Evolutionary conservation across 1,140 invertebrate species (phyloP), one percentile per base, ranked within the genome.

Genomic region (Micrasema minimum): DNA sequence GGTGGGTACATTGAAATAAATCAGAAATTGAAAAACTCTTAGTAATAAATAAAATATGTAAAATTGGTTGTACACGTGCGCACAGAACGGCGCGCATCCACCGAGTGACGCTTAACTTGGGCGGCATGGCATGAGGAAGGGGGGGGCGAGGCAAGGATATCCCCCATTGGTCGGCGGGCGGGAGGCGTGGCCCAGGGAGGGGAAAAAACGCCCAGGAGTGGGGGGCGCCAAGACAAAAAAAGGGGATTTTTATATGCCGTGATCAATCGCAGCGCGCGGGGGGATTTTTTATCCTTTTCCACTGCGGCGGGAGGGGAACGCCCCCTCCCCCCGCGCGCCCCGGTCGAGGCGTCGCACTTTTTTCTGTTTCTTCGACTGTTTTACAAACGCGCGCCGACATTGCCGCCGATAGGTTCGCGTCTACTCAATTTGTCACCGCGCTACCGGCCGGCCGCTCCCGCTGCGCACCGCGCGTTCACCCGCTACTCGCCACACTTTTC

Each of bases 361-460:
- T 72, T 68, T 68, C 65, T 67, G 53, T 69, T 69, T 64, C 46
- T 69, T 65, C 37, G 61, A 59, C 72, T 55, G 72, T 66, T 70
- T 70, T 74, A 71, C 69, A 74, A 71, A 74, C 69, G 73, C 50
- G 65, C 48, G 41, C 59, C 69, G 72, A 50, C 72, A 48, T 55
- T 59, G 55, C 46, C 14, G 69, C 59, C 71, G 66, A 66, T 67
- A 71, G 69, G 69, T 71, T 55, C 26, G 55, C 57, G 11, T 50
- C 50, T 65, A 55, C 62, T 55, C 69, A 65, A 71, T 71, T 71
- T 71, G 69, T 71, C 62, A 71, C 57, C 55, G 55, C 65, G 71
- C 48, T 61, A 69, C 71, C 20, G 48, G 65, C 57, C 53, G 71
- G 35, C 51, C 53, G 53, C 71, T 51, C 12, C 65, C n/a, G 37